Conservation (phyloP, 2,888 invertebrate genomes). For the Malthinus flaveolus region DNA sequence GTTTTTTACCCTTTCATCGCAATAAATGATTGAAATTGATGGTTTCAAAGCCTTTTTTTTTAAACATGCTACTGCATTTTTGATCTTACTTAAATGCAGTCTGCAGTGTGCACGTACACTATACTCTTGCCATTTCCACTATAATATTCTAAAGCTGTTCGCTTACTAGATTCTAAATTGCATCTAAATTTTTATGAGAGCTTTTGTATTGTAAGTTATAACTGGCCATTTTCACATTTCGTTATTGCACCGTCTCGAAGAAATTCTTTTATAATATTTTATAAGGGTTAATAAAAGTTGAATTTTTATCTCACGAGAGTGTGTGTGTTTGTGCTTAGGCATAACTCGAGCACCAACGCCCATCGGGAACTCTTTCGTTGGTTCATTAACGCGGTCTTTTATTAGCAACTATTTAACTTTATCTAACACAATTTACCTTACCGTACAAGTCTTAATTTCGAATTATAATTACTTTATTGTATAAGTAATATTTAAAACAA, state of each 20-base stretch:
- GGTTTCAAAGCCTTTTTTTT: too few relatives aligned
- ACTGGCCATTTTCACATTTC: slow-evolving; percentile 19
- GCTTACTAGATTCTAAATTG: slow-evolving; percentile 30
- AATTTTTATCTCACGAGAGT: slow-evolving; percentile 4
- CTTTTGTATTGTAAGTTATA: slow-evolving; percentile 18
- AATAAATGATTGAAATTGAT: too few relatives aligned
- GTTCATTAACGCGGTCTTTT: not conserved
- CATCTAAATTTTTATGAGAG: slow-evolving; percentile 29
- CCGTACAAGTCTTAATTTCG: slow-evolving; percentile 29
- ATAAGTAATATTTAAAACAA: slow-evolving; percentile 34
- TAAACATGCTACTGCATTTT: not conserved
- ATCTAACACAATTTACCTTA: too few relatives aligned
- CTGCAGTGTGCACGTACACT: slow-evolving; percentile 25
- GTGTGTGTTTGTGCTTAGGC: not conserved
- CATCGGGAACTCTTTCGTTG: not conserved
- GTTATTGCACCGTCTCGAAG: slow-evolving; percentile 15
- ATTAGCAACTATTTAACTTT: too few relatives aligned
- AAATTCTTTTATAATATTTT: slow-evolving; percentile 12
- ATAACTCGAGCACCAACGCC: not conserved
- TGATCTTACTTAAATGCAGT: slow-evolving; percentile 6
- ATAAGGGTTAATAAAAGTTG: slow-evolving; percentile 14
- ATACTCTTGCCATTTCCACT: slow-evolving; percentile 26
- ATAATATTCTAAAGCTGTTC: slow-evolving; percentile 26
- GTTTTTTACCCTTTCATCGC: too few relatives aligned
- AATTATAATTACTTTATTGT: slow-evolving; percentile 33